Evolutionary conservation across 2,888 invertebrate species (phyloP).

Genomic region (Idaea aversata): DNA sequence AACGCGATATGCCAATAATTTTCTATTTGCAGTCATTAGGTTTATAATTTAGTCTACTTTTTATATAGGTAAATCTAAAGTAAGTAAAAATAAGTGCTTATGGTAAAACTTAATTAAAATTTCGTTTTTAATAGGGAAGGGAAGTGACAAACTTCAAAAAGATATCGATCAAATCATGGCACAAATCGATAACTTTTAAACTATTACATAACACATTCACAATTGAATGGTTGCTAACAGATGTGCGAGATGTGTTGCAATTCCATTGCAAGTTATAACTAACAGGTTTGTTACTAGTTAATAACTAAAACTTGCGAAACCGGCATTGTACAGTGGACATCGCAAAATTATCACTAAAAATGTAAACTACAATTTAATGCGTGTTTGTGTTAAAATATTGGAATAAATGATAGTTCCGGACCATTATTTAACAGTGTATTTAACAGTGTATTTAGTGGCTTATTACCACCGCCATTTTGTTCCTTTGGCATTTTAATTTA

Average conservation of each 20-base stretch:
- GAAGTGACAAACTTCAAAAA: not conserved
- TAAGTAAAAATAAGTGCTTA: no score
- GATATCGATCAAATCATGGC: not conserved
- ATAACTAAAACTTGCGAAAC: conserved; percentile 35
- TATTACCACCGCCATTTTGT: no score
- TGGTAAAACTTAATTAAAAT: not conserved
- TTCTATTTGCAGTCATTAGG: no score
- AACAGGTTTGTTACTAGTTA: conserved; percentile 27
- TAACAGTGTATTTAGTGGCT: no score
- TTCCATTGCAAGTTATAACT: conserved; percentile 40
- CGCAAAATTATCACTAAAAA: conserved; percentile 23
- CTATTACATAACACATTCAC: conserved; percentile 19
- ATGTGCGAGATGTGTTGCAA: conserved; percentile 46
- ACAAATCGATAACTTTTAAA: not conserved
- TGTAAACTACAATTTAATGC: not conserved
- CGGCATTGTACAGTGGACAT: conserved; percentile 37
- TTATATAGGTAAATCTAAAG: no score
- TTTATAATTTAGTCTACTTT: not conserved
- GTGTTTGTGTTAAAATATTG: not conserved
- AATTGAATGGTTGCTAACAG: conserved; percentile 33
- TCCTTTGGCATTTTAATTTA: no score
- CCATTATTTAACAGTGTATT: not conserved
- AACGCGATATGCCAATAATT: no score
- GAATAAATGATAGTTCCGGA: not conserved
- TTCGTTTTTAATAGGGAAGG: not conserved